A percentile compares a stretch with the other conserved stretches of the same genome.
Conservation (phyloP, 92 coral and sea anemone genomes). For the Plumapathes pennacea region DNA sequence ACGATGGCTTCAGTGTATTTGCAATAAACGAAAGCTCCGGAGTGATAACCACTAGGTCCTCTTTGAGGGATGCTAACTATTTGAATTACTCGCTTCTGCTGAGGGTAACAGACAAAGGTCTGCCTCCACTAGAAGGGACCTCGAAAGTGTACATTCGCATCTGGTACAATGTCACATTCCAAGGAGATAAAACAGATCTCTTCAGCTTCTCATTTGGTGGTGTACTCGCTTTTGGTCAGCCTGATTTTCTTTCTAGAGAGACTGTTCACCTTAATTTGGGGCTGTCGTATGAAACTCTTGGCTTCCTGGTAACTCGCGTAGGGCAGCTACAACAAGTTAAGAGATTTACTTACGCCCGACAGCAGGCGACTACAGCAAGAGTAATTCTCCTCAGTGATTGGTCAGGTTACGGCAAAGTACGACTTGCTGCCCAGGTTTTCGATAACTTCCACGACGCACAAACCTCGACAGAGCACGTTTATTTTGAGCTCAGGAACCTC, state of each 20-base stretch:
- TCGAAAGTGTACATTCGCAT: conserved; percentile 15
- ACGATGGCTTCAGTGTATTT: conserved; percentile 4
- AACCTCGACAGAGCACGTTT: conserved; percentile 14
- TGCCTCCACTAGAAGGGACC: conserved; percentile 31
- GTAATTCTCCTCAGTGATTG: conserved; percentile 24
- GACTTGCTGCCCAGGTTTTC: conserved; percentile 28
- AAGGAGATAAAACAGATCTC: conserved; percentile 13
- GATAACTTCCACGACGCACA: conserved; percentile 17
- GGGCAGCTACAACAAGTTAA: neutral
- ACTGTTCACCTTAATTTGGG: conserved; percentile 13
- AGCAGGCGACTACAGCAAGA: conserved; percentile 20
- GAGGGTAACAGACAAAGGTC: conserved; percentile 32
- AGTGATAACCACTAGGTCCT: conserved; percentile 16
- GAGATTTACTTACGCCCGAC: conserved; percentile 5
- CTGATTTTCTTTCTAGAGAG: conserved; percentile 6
- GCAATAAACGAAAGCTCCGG: conserved; percentile 26
- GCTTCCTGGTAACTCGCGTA: conserved; percentile 11
- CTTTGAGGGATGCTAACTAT: conserved; percentile 50
- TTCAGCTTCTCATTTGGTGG: conserved; percentile 7
- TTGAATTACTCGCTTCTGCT: conserved; percentile 9
- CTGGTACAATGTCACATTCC: conserved; percentile 24
- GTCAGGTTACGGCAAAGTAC: conserved; percentile 31
- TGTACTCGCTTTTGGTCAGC: conserved; percentile 14
- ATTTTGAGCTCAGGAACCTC: conserved; percentile 17
- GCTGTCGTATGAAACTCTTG: conserved; percentile 20